phyloP scores from a whole-genome alignment of 2,797 vertebrate species.

The Gallinago solitaria region DNA sequence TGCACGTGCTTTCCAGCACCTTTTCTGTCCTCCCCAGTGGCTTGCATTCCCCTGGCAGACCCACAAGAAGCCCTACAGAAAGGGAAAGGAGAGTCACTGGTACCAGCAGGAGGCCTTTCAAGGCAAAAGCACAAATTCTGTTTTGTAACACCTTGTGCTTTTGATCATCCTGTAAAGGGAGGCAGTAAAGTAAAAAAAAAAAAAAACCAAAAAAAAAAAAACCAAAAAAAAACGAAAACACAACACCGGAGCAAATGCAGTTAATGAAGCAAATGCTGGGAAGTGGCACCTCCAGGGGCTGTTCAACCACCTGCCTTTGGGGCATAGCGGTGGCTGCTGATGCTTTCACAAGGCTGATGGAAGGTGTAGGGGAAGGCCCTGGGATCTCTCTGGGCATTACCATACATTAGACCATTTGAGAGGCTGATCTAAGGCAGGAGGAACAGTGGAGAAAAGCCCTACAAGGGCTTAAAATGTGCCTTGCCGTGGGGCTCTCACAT shows the following conservation, averaged over 20 bases:
- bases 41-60: not conserved
- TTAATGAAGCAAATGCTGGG: not conserved
- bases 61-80: not conserved
- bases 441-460: not conserved
- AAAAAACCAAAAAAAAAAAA: too few species aligned
- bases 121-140: not conserved
- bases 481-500: not conserved
- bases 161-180: not conserved
- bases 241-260: not conserved
- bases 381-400: not conserved
- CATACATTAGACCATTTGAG: not conserved
- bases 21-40: not conserved
- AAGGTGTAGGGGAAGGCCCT: not conserved
- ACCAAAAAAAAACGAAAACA: not conserved
- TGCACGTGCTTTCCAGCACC: not conserved
- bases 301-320: not conserved
- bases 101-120: not conserved
- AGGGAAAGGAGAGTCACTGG: not conserved
- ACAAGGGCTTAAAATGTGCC: not conserved
- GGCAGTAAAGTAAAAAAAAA: not conserved
- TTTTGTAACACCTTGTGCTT: not conserved
- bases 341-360: not conserved
- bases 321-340: not conserved
- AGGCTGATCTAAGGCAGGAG: not conserved
- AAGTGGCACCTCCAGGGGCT: not conserved